Base-by-base conservation (phyloP, 2,888 invertebrate genomes). In the Hypolimnas misippus region DNA sequence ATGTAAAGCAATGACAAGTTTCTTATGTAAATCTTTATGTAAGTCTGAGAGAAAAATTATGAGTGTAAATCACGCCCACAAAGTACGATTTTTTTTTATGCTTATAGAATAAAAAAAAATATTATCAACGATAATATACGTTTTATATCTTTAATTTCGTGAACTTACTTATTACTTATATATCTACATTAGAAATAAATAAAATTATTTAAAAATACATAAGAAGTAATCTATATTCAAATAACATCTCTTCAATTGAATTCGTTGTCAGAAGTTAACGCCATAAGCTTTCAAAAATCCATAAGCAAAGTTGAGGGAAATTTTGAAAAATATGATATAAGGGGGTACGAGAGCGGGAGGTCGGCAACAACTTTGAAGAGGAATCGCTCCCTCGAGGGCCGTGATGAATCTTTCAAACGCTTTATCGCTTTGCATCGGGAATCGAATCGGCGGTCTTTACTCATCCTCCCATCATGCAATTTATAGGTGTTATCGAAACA, bases 271-370 rank as follows among this genome's bases (percentile, higher is more conserved):
- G 77, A 87, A 85, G 83, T 57, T 72, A 70, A 67, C 69, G 71
- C 70, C n/a, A n/a, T 65, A 72, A 69, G 71, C 76, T 73, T 75
- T 73, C 74, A 71, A 81, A 83, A 79, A 78, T 79, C 75, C 72
- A 72, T 77, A 78, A 76, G 77, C 59, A 77, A 59, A 81, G 81
- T 86, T 80, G 76, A 74, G 71, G 76, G 76, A 75, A 78, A 83
- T 89, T 89, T 89, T 85, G 83, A 87, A 88, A 89, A 89, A 89
- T 90, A 88, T 89, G 86, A 87, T 88, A 86, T 83, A 86, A 87
- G 82, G 74, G 78, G 77, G 78, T 74, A 69, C 72, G 79, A 81
- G 83, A 79, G 80, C 76, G 76, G 82, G 78, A 81, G 82, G 79
- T 77, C 76, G 82, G 81, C 79, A 78, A 78, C 83, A 87, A 89